Base-by-base conservation (phyloP, 2,888 invertebrate species). In the Eilema griseolum region DNA sequence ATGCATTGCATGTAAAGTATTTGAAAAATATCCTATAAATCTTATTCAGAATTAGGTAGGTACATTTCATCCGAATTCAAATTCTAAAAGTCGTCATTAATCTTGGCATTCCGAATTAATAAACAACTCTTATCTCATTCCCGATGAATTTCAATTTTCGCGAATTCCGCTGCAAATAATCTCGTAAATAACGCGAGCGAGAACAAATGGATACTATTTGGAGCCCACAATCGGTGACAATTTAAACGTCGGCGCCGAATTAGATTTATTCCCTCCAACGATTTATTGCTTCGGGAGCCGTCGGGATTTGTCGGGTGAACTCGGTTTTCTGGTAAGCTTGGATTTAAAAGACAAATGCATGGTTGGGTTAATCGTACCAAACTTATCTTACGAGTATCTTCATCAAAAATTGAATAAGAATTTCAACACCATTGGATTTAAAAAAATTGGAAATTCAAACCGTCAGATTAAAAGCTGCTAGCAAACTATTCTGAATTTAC, bases 211-310 rank as follows among this genome's bases (percentile, higher is more conserved):
- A 68, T 69, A 61, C 78, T 78, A 80, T 78, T 77, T 69, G 70
- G 60, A 64, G 56, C 67, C 78, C 83, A 86, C 88, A 86, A 86
- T 86, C 86, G 83, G 79, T 80, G 79, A 86, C 91, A 88, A 89
- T 90, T 88, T 91, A 91, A 89, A 88, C 84, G 92, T 91, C 93
- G 85, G 78, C 90, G 85, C 84, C 89, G 90, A 93, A 93, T 90
- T 89, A 92, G 94, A 93, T 93, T 93, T 93, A 93, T 93, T 81
- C 83, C 85, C 85, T 80, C 33, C 73, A 71, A 77, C 81, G 88
- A 92, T 93, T 93, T 93, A 92, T 93, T 85, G 81, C 80, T 80
- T 64, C 69, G 61, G 61, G 69, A 73, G 62, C 74, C 74, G 66
- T 71, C 64, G 83, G 83, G 71, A 67, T 61, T 65, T 61, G 67